Base-by-base conservation (phyloP, 2,113 vertebrate species). In the Balaenoptera acutorostrata region DNA sequence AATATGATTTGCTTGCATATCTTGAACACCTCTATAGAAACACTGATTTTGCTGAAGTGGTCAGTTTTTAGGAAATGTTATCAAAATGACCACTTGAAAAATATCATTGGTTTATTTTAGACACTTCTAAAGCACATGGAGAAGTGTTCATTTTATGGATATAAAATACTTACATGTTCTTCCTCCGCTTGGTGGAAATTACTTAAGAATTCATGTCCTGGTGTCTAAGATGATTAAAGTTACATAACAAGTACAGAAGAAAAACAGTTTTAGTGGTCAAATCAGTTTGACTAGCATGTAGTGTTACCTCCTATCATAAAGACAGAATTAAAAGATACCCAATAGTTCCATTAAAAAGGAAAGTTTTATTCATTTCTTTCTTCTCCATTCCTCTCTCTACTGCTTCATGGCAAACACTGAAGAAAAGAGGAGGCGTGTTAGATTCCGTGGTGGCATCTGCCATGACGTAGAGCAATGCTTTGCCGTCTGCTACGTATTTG, bases 81-180 rank as follows among this genome's bases (percentile, higher is more conserved):
- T 92, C 44, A 31, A 92, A 94, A 21, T 29, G 0, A 82, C 74
- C 69, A 10, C 36, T 71, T 61, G 77, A 93, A 95, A 97, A 94
- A 41, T 95, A 86, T 72, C 39, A 66, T 97, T 61, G 82, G 7
- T 88, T 71, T 96, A 77, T 78, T 89, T 96, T 52, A 95, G 74
- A 94, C 12, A 86, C 17, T 71, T 84, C 59, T 69, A 91, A 82
- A 97, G 82, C 41, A 81, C 23, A 41, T 39, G 52, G 84, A 90
- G 80, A 21, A 90, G 21, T 82, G 55, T 87, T 97, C 49, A 71
- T 88, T 81, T 88, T 88, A 97, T 52, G 81, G 72, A 72, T 59
- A 68, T 88, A 71, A 94, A 90, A 93, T 88, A 88, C 77, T 97
- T 95, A 95, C n/a, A 94, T 94, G 23, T 66, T 96, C 27, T 46